Conservation (phyloP, 2,888 invertebrate genomes). For the Cacoxenus indagator region DNA sequence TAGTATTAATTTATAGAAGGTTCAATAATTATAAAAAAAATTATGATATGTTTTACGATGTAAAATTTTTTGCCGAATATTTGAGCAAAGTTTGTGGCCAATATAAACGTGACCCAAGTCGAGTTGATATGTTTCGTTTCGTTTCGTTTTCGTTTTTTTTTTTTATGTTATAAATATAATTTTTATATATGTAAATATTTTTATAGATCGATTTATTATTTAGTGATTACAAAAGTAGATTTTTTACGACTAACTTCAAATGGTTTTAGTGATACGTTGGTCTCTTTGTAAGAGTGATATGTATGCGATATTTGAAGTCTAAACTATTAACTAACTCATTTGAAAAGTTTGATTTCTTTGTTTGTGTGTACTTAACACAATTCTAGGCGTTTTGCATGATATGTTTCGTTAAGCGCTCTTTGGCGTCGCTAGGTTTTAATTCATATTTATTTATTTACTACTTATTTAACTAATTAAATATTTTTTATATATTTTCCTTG, state of each 20-base stretch:
- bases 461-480: not conserved
- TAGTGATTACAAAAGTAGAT: slow-evolving; percentile 16
- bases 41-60: no score
- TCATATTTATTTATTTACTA: slow-evolving; percentile 15
- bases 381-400: slow-evolving; percentile 38
- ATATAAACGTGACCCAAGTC: no score
- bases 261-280: slow-evolving; percentile 32
- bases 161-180: not conserved
- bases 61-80: no score
- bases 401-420: slow-evolving; percentile 32
- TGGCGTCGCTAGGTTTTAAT: slow-evolving; percentile 14
- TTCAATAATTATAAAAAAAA: no score
- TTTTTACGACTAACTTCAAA: slow-evolving; percentile 7
- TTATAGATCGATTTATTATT: slow-evolving; percentile 15
- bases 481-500: not conserved
- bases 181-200: slow-evolving; percentile 23
- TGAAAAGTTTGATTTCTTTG: not conserved
- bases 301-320: slow-evolving; percentile 56
- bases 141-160: no score
- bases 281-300: slow-evolving; percentile 64
- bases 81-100: no score
- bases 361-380: slow-evolving; percentile 11
- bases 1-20: no score
- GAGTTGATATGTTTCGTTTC: slow-evolving; percentile 1
- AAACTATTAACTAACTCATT: slow-evolving; percentile 49